phyloP scores from a whole-genome alignment of 2,888 invertebrate species.

The Agapetus fuscipes region DNA sequence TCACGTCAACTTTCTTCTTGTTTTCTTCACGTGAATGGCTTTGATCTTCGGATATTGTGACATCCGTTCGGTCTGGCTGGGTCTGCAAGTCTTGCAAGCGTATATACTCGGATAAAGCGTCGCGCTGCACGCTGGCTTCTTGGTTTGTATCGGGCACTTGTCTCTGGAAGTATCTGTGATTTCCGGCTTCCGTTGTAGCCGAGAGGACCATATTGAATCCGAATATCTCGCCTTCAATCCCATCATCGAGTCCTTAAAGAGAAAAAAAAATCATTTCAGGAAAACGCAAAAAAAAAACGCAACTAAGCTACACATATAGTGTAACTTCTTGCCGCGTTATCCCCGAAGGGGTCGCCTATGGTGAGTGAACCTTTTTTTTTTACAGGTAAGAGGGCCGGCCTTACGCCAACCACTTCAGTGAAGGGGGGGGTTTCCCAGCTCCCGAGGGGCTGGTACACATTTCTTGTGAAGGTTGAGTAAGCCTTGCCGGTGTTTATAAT shows the following conservation, averaged over 20 bases:
- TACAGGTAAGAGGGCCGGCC: too few relatives aligned
- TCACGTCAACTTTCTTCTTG: conserved; percentile 4
- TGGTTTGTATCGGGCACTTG: conserved; percentile 4
- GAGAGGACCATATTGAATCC: conserved; percentile 55
- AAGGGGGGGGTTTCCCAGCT: too few relatives aligned
- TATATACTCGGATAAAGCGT: conserved; percentile 9
- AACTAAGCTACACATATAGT: too few relatives aligned
- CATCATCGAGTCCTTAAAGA: conserved; percentile 45
- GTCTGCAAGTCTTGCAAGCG: conserved; percentile 6
- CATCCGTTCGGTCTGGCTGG: background rate
- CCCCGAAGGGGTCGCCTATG: too few relatives aligned
- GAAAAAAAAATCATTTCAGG: background rate
- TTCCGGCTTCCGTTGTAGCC: conserved; percentile 39
- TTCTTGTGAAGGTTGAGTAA: too few relatives aligned
- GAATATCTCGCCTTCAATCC: conserved; percentile 58
- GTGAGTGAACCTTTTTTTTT: too few relatives aligned
- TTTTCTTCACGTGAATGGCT: background rate
- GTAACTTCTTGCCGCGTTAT: too few relatives aligned
- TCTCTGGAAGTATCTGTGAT: conserved; percentile 14
- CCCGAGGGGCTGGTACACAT: too few relatives aligned
- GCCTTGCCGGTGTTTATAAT: too few relatives aligned
- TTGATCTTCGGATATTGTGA: background rate
- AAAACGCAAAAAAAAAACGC: too few relatives aligned
- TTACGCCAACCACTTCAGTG: too few relatives aligned
- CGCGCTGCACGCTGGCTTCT: background rate